Evolutionary conservation across 2,113 vertebrate species (phyloP).

Genomic region (Heloderma charlesbogerti): DNA sequence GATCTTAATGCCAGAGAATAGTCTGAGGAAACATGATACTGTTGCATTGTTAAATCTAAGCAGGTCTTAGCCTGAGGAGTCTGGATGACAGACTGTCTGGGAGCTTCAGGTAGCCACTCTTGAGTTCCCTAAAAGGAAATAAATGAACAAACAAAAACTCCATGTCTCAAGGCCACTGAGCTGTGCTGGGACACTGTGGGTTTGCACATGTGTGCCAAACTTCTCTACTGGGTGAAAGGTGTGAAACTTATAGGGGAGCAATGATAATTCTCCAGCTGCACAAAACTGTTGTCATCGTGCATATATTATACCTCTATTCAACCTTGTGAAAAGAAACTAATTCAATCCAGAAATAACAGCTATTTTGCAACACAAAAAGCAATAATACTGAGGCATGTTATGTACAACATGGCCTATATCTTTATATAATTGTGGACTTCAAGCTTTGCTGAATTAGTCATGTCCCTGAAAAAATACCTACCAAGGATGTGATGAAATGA

Average conservation of each 20-base stretch:
- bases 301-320: not conserved
- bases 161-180: not conserved
- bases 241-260: not conserved
- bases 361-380: not conserved
- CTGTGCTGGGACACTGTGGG: not conserved
- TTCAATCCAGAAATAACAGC: not conserved
- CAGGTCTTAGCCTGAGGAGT: not conserved
- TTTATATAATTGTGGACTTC: not conserved
- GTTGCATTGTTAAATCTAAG: not conserved
- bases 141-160: not conserved
- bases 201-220: not conserved
- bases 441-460: constrained; percentile 48
- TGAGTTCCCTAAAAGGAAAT: not conserved
- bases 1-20: not conserved
- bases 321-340: not conserved
- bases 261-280: not conserved
- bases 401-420: not conserved
- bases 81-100: not conserved
- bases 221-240: not conserved
- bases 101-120: not conserved
- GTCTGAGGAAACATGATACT: not conserved
- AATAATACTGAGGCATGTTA: not conserved
- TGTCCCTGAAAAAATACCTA: constrained; percentile 35
- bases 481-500: constrained; percentile 42
- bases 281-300: not conserved